phyloP scores from a whole-genome alignment of 2,888 invertebrate genomes.

The Tiphia femorata region DNA sequence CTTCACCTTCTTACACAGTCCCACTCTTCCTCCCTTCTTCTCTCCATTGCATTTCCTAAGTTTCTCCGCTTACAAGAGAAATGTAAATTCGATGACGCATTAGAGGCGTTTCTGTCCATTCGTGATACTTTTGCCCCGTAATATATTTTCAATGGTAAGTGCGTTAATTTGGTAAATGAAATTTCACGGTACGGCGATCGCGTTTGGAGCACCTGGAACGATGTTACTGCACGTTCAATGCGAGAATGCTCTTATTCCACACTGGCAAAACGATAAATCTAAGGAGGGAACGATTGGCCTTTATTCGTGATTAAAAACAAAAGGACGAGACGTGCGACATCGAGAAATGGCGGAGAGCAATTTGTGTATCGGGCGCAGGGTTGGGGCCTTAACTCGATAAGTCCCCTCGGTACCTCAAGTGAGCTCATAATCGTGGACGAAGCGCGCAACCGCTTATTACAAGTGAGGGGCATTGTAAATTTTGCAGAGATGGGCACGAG shows the following conservation, averaged over 20 bases:
- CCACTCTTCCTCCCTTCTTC: background rate
- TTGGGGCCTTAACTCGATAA: slow-evolving; percentile 47
- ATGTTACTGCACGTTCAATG: too few species aligned
- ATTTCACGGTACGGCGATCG: too few species aligned
- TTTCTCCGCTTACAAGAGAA: too few species aligned
- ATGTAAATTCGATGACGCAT: too few species aligned
- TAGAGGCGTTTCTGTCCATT: too few species aligned
- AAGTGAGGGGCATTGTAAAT: slow-evolving; percentile 54
- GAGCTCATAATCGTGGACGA: slow-evolving; percentile 54
- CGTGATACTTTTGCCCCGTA: too few species aligned
- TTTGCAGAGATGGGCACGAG: slow-evolving; percentile 45
- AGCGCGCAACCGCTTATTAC: slow-evolving; percentile 54
- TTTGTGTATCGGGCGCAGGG: slow-evolving; percentile 22
- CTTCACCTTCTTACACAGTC: background rate
- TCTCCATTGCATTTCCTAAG: background rate
- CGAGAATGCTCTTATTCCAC: too few species aligned
- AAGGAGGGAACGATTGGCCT: background rate
- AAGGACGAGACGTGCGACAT: slow-evolving; percentile 3
- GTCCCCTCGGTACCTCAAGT: slow-evolving; percentile 47
- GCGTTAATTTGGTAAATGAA: too few species aligned
- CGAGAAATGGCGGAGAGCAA: slow-evolving; percentile 9
- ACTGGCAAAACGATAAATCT: too few species aligned
- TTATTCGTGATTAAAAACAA: background rate
- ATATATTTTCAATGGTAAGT: too few species aligned
- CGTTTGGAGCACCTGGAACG: too few species aligned